Base-by-base conservation (phyloP, 2,888 invertebrate genomes). In the Mesodorylaimus sp. region DNA sequence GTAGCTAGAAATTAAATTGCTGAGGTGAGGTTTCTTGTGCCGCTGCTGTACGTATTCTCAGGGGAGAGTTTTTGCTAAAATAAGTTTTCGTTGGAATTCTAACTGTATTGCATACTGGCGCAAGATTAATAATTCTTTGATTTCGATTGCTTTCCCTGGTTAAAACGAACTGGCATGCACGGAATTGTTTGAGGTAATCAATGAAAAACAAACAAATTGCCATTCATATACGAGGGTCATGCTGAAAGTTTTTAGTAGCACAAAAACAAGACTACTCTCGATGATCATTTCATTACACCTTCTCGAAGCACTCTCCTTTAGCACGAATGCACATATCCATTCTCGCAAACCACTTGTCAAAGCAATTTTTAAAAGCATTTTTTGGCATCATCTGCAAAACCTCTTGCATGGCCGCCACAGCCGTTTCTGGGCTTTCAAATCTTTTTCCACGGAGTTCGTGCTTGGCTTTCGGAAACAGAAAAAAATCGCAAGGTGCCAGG, bases 401-500 rank as follows among this genome's bases (percentile, higher is more conserved):
- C 7, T 39, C 41, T 19, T 39, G 10, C 41, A 39, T 39, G 7
- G 41, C 41, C 41, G 13, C 21, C 21, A 39, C 21, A 5, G 41
- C 41, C 21, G 41, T 21, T 39, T 7, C 21, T 39, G 41, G 41
- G 41, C 41, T 39, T 7, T 39, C 41, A 21, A 19, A 39, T 39
- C 41, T 39, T 7, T 7, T 39, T 21, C 41, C 41, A 21, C 41
- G 21, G 7, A 10, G 21, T 19, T 39, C 5, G 10, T 39, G 10
- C 21, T 39, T 39, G 5, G 21, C 10, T 19, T 19, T 7, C n/a
- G 41, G 41, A 39, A 39, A 39, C 21, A 39, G 21, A 21, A 19
- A 39, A 39, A 39, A 39, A 39, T 39, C 41, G 21, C 41, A 39
- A 19, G 41, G 41, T 7, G 41, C 41, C 41, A 39, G 41, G 41